Conservation (phyloP, 2,797 vertebrate species). For the Sylvilagus floridanus region DNA sequence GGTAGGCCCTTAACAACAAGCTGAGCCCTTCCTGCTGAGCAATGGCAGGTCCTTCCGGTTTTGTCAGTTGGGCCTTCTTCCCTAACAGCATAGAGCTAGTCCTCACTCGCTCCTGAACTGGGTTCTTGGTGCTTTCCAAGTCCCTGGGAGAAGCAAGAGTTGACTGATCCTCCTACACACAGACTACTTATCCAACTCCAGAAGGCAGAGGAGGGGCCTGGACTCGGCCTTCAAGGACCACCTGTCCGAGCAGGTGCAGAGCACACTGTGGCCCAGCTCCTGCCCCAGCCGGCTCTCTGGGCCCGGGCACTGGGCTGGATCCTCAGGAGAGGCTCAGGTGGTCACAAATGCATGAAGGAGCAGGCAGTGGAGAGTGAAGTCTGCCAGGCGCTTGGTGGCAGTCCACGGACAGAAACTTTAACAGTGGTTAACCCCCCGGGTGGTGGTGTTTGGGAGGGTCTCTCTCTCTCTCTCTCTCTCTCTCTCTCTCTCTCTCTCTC, state of each 20-base stretch:
- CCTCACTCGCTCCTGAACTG: background rate
- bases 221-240: constrained; percentile 51
- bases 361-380: background rate
- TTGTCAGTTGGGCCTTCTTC: background rate
- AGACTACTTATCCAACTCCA: background rate
- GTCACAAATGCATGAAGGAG: background rate
- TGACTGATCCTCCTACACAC: background rate
- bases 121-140: background rate
- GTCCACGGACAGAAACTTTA: background rate
- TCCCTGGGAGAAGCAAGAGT: constrained; percentile 21
- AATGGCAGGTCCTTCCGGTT: background rate
- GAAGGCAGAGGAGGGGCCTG: background rate
- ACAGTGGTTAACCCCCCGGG: background rate
- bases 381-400: background rate
- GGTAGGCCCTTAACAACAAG: no score
- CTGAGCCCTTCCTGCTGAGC: no score
- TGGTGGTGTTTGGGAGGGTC: background rate
- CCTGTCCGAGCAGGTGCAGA: background rate
- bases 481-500: no score
- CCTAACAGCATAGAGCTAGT: no score
- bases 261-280: background rate
- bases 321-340: background rate
- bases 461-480: no score
- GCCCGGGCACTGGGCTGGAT: background rate
- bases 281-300: background rate